phyloP scores from a whole-genome alignment of 2,113 vertebrate species.

The Uropsilus gracilis region DNA sequence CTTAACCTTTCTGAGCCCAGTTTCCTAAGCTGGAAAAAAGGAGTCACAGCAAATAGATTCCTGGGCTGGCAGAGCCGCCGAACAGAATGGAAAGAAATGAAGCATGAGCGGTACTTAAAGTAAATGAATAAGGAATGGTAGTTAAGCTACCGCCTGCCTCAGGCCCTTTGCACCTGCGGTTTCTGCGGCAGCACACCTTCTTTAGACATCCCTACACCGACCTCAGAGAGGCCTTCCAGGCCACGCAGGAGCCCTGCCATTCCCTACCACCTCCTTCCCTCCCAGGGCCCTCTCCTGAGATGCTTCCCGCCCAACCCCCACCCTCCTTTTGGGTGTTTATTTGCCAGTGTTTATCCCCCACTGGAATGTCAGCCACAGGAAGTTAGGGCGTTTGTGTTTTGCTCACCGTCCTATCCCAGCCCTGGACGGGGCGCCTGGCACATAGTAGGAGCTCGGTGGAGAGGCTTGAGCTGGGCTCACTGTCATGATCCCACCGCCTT shows the following conservation, averaged over 20 bases:
- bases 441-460: neutral
- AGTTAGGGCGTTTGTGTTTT: neutral
- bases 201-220: neutral
- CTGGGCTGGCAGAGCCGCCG: neutral
- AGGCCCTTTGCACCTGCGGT: neutral
- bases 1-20: neutral
- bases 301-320: neutral
- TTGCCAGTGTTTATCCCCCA: slow-evolving; percentile 51
- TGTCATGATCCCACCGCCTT: accelerated
- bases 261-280: neutral
- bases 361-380: neutral
- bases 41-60: neutral
- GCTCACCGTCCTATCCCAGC: accelerated
- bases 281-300: neutral
- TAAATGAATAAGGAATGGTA: neutral
- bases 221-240: neutral
- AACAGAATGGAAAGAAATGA: neutral
- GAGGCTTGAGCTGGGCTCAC: neutral
- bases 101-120: neutral
- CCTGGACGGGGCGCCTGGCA: neutral
- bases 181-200: neutral
- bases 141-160: neutral
- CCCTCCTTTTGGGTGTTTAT: slow-evolving; percentile 3
- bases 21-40: neutral
- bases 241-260: neutral